Percentiles rank a stretch among this genome's conserved stretches.
phyloP scores from a whole-genome alignment of 53 echinoderm and acorn worm genomes.

The Crossaster papposus region DNA sequence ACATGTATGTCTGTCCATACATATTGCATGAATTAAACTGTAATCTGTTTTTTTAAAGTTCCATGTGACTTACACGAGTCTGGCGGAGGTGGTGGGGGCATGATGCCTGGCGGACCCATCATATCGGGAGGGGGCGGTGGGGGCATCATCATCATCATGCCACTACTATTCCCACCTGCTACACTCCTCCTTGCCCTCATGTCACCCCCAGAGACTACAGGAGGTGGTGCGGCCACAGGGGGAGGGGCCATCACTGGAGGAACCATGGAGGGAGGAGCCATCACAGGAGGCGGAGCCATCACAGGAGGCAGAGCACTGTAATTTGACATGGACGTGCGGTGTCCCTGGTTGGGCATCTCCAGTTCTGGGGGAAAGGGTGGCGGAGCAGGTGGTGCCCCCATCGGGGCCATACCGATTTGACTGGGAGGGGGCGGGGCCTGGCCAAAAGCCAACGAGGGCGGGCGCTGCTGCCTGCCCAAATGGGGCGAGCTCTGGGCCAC shows the following conservation, averaged over 20 bases:
- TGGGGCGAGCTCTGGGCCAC: conserved; percentile 20
- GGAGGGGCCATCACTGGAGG: conserved; percentile 62
- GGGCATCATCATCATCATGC: conserved; percentile 52
- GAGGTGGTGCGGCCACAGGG: conserved; percentile 64
- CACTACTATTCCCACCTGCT: conserved; percentile 10
- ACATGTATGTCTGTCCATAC: conserved; percentile 1
- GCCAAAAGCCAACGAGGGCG: conserved; percentile 55
- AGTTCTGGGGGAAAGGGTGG: conserved; percentile 46
- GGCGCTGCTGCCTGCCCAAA: conserved; percentile 24
- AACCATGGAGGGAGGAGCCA: conserved; percentile 55
- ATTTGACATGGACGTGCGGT: conserved; percentile 23
- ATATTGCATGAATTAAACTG: not conserved
- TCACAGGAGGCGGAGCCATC: conserved; percentile 38
- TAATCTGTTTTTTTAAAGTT: not conserved
- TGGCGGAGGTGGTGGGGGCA: conserved; percentile 80
- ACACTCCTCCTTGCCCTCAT: conserved; percentile 47
- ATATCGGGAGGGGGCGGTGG: conserved; percentile 74
- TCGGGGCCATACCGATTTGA: conserved; percentile 38
- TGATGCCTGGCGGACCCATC: conserved; percentile 48
- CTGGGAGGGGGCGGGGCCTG: conserved; percentile 59
- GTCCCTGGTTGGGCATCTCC: conserved; percentile 14
- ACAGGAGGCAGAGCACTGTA: conserved; percentile 49
- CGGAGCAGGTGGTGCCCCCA: conserved; percentile 28
- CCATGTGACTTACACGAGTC: conserved; percentile 62
- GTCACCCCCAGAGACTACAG: conserved; percentile 21